phyloP scores from a whole-genome alignment of 2,113 vertebrate genomes.

The Pteronura brasiliensis region DNA sequence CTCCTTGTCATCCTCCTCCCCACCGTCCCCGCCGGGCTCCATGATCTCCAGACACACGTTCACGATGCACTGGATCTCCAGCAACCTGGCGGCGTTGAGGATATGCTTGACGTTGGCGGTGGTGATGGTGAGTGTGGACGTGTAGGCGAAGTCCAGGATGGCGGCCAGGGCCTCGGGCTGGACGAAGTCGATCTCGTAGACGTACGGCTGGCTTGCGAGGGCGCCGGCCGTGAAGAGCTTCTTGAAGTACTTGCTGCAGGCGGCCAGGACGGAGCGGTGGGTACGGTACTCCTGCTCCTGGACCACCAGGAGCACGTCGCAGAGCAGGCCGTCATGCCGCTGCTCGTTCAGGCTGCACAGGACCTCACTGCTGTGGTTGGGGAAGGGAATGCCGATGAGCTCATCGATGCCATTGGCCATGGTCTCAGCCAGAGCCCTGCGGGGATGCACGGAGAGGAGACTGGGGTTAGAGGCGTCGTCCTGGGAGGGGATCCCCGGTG shows the following conservation, averaged over 20 bases:
- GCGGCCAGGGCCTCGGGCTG: conserved; percentile 95
- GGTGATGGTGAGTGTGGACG: conserved; percentile 97
- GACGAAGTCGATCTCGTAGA: conserved; percentile 98
- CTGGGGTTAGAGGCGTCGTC: background rate
- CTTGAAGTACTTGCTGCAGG: conserved; percentile 99
- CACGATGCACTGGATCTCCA: conserved; percentile 97
- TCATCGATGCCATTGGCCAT: conserved; percentile 97
- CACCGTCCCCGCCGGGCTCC: conserved; percentile 87
- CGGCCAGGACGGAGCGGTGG: conserved; percentile 95
- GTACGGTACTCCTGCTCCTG: conserved; percentile 96
- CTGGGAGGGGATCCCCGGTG: background rate
- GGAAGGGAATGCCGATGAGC: conserved; percentile 98
- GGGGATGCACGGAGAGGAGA: conserved; percentile 62
- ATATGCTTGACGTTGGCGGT: conserved; percentile 95
- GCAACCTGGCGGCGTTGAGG: conserved; percentile 93
- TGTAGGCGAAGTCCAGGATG: conserved; percentile 99
- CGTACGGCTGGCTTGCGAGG: conserved; percentile 86
- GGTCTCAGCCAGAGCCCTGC: conserved; percentile 87
- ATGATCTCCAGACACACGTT: conserved; percentile 98
- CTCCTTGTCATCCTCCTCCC: conserved; percentile 83
- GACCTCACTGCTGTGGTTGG: conserved; percentile 98
- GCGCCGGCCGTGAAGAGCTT: conserved; percentile 96
- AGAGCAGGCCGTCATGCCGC: conserved; percentile 93
- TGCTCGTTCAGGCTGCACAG: conserved; percentile 96
- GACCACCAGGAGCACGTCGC: conserved; percentile 96